A percentile compares a stretch with the other conserved stretches of the same genome.
These are phyloP conservation scores for Drosophila bipectinata DNA, from an alignment of 1,140 invertebrate species.

Conservation along the genomic window DNA sequence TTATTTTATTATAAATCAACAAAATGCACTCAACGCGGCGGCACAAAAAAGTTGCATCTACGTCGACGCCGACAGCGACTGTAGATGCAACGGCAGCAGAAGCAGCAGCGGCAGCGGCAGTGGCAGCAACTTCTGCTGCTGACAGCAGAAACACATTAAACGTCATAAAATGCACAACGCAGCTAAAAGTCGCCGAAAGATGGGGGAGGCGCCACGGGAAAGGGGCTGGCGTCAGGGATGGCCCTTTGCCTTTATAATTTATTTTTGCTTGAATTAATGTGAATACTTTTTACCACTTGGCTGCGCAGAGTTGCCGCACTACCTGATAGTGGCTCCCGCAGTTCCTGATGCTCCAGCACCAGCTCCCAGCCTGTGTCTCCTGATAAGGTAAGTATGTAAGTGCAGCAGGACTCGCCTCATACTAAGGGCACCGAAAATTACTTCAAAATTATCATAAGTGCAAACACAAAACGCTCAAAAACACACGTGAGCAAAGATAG, in stretches of 20 bases:
- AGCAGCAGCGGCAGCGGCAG: background rate
- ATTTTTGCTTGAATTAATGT: conserved; percentile 82
- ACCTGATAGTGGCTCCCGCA: conserved; percentile 63
- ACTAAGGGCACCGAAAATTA: conserved; percentile 54
- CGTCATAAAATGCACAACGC: conserved; percentile 79
- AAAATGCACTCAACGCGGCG: conserved; percentile 76
- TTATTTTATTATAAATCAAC: conserved; percentile 83
- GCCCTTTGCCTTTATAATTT: conserved; percentile 76
- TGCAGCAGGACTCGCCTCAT: conserved; percentile 10
- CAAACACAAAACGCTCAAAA: conserved; percentile 11
- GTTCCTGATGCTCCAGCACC: background rate
- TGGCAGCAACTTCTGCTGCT: conserved; percentile 61
- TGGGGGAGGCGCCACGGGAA: conserved; percentile 7
- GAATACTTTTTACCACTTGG: conserved; percentile 80
- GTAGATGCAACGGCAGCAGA: conserved; percentile 2
- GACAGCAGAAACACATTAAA: conserved; percentile 82
- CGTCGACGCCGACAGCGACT: conserved; percentile 35
- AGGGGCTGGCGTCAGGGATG: conserved; percentile 1
- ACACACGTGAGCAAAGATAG: conserved; percentile 19
- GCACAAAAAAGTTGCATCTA: conserved; percentile 55
- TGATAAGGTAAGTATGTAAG: conserved; percentile 47
- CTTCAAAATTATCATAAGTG: conserved; percentile 71
- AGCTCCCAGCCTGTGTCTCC: conserved; percentile 8
- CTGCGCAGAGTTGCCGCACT: conserved; percentile 68
- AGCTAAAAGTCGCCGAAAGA: conserved; percentile 62